These are phyloP conservation scores for Copsychus sechellarum DNA, from an alignment of 2,113 vertebrate species.

Conservation along the genomic window DNA sequence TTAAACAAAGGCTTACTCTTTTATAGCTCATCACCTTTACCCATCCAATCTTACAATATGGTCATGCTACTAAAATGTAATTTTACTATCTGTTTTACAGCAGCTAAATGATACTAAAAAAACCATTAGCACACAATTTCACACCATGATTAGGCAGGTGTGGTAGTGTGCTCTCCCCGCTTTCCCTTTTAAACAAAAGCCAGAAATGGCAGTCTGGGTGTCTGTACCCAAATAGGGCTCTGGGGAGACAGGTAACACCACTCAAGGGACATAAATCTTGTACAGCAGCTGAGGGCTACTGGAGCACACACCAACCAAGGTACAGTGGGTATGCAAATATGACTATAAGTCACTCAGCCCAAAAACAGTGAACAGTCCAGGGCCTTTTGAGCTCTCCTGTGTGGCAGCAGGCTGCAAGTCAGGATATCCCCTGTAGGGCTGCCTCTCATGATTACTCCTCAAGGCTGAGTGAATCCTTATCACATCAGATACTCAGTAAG, in stretches of 20 bases:
- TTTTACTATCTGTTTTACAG: constrained; percentile 38
- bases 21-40: constrained; percentile 57
- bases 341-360: background rate
- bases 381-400: background rate
- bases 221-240: background rate
- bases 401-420: background rate
- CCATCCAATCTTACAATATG: constrained; percentile 23
- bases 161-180: background rate
- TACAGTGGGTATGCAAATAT: background rate
- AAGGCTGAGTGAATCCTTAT: background rate
- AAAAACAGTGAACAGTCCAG: background rate
- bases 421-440: background rate
- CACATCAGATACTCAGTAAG: background rate
- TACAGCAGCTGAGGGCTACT: background rate
- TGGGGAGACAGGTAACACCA: background rate
- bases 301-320: background rate
- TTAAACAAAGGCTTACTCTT: constrained; percentile 54
- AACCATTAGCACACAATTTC: constrained; percentile 26
- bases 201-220: background rate
- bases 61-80: constrained; percentile 21
- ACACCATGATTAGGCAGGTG: background rate
- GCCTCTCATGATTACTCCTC: background rate
- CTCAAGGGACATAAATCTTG: background rate
- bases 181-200: background rate
- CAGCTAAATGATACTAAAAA: constrained; percentile 19